Percentiles rank a stretch among this genome's conserved stretches.
Conservation (phyloP, 2,113 vertebrate genomes). For the Illadopsis cleaveri region DNA sequence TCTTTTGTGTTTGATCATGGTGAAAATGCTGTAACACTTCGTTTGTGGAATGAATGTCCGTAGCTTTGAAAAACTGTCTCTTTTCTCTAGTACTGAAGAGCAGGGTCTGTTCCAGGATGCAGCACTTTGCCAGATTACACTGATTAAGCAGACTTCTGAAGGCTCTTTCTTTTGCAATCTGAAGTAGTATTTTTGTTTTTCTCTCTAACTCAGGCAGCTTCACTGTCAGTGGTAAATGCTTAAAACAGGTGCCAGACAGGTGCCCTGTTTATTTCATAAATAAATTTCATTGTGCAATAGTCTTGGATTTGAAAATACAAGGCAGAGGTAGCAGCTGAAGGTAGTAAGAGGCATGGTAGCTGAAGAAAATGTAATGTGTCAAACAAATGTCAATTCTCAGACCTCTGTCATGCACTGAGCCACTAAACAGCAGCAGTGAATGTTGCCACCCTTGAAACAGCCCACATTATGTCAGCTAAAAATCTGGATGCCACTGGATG, state of each 20-base stretch:
- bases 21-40: neutral
- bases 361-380: neutral
- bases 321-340: neutral
- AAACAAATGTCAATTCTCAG: neutral
- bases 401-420: neutral
- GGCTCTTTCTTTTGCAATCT: neutral
- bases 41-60: neutral
- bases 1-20: neutral
- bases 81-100: neutral
- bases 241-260: neutral
- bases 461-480: neutral
- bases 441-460: neutral
- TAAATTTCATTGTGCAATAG: neutral
- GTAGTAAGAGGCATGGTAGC: neutral
- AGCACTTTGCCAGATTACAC: neutral
- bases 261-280: neutral
- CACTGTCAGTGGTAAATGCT: neutral
- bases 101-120: neutral
- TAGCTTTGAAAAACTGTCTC: slow-evolving; percentile 31
- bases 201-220: neutral
- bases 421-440: neutral
- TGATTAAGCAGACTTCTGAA: neutral
- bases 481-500: neutral
- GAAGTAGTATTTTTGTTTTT: neutral
- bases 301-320: neutral